Base-by-base conservation (phyloP, 1,140 invertebrate genomes). In the Euschistus heros region DNA sequence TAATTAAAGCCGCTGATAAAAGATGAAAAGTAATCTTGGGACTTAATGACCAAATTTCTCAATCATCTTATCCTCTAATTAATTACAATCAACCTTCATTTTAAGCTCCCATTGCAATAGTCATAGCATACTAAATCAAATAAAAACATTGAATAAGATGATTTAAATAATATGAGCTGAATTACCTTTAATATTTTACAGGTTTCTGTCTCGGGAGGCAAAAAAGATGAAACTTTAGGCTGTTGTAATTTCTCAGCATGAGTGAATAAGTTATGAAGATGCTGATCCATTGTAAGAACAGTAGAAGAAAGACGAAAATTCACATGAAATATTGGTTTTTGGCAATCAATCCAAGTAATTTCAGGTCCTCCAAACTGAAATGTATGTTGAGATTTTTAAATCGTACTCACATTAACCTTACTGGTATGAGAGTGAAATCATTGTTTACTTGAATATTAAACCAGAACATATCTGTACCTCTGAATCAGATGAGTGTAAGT, bases 261-360 rank as follows among this genome's bases (percentile, higher is more conserved):
- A 6, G 76, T 74, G 77, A 95, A 94, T 65, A 94, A 80, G 75
- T 93, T 93, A 71, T 91, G 88, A 24, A 95, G 75, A 77, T 94
- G 90, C 65, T 83, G 80, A 77, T 94, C 92, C 44, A 81, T 81
- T 0, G 91, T 92, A 33, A 90, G 86, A 14, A 96, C 86, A 2
- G 92, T 95, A 0, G 93, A 96, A 42, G 89, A 83, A 22, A 97
- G 77, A 59, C 86, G 84, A 37, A 95, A 80, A 42, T 81, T 81
- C n/a, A 94, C 86, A 44, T 83, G 85, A 71, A 96, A 96, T 0
- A 97, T 80, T 47, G 84, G 85, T 72, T 89, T 87, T 70, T 92
- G 92, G 57, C 85, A 82, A 76, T 97, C 93, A 33, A 97, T 88
- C 92, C 92, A 96, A 68, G 85, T 85, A 17, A 96, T 86, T 71